These are phyloP conservation scores for Pteropus alecto DNA, from an alignment of 2,113 vertebrate species.

Conservation along the genomic window DNA sequence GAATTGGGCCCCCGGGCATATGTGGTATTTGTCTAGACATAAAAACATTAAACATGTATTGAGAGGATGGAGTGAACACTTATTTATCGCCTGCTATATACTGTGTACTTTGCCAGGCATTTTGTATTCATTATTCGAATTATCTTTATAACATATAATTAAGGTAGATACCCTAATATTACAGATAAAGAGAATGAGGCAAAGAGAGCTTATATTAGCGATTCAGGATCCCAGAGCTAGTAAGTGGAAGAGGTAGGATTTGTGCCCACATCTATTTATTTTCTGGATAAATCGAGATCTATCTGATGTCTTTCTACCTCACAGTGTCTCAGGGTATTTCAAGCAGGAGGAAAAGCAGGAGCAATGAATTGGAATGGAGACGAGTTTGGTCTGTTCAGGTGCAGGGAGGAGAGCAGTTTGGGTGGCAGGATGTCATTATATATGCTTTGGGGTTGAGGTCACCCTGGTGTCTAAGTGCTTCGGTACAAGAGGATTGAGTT, in stretches of 20 bases:
- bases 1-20: background rate
- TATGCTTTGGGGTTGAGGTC: constrained; percentile 12
- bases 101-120: background rate
- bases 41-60: background rate
- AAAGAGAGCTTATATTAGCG: background rate
- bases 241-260: background rate
- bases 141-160: background rate
- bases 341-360: background rate
- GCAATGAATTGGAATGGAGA: background rate
- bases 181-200: background rate
- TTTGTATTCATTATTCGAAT: background rate
- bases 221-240: background rate
- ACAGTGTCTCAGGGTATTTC: background rate
- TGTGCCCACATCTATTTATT: background rate
- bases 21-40: background rate
- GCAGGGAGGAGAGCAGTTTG: background rate
- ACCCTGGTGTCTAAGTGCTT: background rate
- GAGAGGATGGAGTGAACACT: background rate
- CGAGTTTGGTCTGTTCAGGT: background rate
- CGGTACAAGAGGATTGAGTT: background rate
- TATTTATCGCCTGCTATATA: background rate
- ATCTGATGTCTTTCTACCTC: background rate
- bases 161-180: background rate
- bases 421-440: background rate
- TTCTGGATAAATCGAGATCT: background rate